phyloP scores from a whole-genome alignment of 2,113 vertebrate genomes.

The Alligator mississippiensis region DNA sequence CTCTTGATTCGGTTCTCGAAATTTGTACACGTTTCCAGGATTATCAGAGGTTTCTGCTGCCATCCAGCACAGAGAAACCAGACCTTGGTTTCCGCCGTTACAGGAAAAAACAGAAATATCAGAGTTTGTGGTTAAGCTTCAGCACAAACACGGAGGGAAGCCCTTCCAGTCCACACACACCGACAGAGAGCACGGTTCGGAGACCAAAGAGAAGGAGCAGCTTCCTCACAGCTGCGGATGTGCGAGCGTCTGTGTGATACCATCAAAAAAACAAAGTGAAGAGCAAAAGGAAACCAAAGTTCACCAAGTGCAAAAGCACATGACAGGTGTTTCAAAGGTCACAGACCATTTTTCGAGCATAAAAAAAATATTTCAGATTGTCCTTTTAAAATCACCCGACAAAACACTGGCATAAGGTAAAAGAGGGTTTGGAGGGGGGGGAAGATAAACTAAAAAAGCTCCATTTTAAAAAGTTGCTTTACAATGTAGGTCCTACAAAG shows the following conservation, averaged over 20 bases:
- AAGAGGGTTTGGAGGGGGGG: background rate
- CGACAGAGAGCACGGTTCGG: background rate
- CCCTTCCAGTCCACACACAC: accelerated
- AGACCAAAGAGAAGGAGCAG: background rate
- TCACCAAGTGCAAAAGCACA: constrained; percentile 22
- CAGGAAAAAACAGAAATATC: background rate
- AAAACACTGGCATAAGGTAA: background rate
- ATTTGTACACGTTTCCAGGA: background rate
- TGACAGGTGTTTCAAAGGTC: constrained; percentile 43
- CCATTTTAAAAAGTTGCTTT: background rate
- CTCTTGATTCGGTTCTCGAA: background rate
- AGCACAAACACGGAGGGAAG: background rate
- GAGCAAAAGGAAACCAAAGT: constrained; percentile 33
- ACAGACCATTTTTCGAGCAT: background rate
- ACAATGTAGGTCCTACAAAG: background rate
- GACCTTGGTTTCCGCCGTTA: background rate
- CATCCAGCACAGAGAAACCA: background rate
- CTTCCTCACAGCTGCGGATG: too few species aligned
- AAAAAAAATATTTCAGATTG: background rate
- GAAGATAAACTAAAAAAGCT: background rate
- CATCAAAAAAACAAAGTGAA: background rate
- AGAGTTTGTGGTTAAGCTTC: background rate
- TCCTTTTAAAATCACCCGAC: background rate
- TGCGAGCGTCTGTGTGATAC: background rate
- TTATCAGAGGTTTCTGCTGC: background rate